Base-by-base conservation (phyloP, 2,113 vertebrate genomes). In the Oryzias melastigma region DNA sequence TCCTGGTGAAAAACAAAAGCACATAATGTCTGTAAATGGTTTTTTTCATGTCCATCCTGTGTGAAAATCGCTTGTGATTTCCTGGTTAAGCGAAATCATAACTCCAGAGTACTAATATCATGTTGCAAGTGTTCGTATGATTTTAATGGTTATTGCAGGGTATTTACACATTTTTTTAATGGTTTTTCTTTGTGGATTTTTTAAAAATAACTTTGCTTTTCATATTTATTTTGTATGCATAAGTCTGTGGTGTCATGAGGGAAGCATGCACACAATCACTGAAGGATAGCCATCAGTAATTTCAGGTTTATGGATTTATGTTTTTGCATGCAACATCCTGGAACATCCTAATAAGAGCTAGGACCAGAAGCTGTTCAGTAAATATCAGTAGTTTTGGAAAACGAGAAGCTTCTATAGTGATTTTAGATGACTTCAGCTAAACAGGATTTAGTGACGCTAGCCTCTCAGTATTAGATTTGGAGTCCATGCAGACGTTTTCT, bases 11-110 rank as follows among this genome's bases (percentile, higher is more conserved):
- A 12, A 35, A 76, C 49, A 74, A 74, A 85, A 88, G 72, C 81
- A 87, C 86, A 89, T 75, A 71, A 85, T 71, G 86, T 90, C 83
- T 90, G 88, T 91, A 81, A 69, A 81, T 87, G 81, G 67, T 91
- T 75, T 87, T 75, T 71, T 84, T 80, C 85, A 75, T 83, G 74
- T 88, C 80, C 68, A 74, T 85, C 80, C 78, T n/a, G 74, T 86
- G 85, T 89, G n/a, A n/a, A n/a, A 82, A 83, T 83, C 88, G 83
- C 81, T 83, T 58, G 63, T 85, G 78, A 75, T 82, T 66, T 78
- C 53, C 69, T 62, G 64, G 75, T 85, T 79, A 73, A 70, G 64
- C 14, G 63, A 75, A 69, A 78, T 79, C 87, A 85, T 90, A 85
- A 81, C 80, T 89, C 75, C 82, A 71, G 80, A 86, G 68, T 82